phyloP scores from a whole-genome alignment of 64 coral and sea anemone species.

The Astreopora myriophthalma region DNA sequence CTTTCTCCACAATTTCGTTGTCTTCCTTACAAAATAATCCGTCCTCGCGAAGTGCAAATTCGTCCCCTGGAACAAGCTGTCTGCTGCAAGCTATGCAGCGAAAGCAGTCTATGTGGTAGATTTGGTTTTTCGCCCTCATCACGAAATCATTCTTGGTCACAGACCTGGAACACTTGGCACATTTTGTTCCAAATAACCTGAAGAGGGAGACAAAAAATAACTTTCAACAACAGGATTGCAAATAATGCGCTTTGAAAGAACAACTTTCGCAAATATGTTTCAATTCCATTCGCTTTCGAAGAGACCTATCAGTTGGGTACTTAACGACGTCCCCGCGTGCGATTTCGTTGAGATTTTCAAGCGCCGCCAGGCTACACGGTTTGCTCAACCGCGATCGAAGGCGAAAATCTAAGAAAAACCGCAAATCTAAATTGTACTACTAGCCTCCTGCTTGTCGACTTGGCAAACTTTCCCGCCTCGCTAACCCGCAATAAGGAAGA shows the following conservation, averaged over 20 bases:
- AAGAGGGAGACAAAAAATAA: constrained; percentile 35
- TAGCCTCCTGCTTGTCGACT: constrained; percentile 83
- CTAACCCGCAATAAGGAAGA: constrained; percentile 84
- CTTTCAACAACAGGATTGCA: constrained; percentile 43
- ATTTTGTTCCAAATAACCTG: constrained; percentile 99
- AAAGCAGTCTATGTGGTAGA: constrained; percentile 99
- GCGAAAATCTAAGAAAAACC: constrained; percentile 66
- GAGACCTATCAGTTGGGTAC: neutral
- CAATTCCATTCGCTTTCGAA: constrained; percentile 21
- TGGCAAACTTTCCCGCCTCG: constrained; percentile 94
- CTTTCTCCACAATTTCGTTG: constrained; percentile 98
- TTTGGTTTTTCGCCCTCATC: constrained; percentile 96
- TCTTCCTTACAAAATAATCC: constrained; percentile 98
- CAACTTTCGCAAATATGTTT: constrained; percentile 93
- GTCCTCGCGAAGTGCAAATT: constrained; percentile 91
- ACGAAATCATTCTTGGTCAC: constrained; percentile 98
- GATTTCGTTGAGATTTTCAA: neutral
- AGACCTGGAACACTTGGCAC: constrained; percentile 92
- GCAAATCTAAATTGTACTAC: constrained; percentile 72
- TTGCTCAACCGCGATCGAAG: neutral
- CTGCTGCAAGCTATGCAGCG: constrained; percentile 96
- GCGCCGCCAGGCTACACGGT: neutral
- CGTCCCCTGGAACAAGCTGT: constrained; percentile 93
- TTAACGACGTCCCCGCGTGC: neutral
- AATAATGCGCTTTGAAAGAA: constrained; percentile 83